phyloP scores from a whole-genome alignment of 2,113 vertebrate genomes.

The Poeciliopsis prolifica region DNA sequence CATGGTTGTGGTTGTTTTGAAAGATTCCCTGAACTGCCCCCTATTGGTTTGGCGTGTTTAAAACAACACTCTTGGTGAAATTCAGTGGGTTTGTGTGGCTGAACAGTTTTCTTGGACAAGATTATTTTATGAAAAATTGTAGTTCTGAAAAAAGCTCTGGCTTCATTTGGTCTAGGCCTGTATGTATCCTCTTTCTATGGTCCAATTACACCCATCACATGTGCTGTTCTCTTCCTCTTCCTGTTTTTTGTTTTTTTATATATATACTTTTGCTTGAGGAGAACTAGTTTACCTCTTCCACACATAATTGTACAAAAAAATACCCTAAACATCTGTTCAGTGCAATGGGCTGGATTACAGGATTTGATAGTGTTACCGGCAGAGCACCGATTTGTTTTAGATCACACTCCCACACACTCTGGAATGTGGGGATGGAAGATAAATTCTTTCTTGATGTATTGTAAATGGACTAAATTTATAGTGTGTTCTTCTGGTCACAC shows the following conservation, averaged over 20 bases:
- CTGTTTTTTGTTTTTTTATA: not conserved
- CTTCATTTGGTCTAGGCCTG: not conserved
- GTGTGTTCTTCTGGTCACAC: too few relatives aligned
- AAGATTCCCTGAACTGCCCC: too few relatives aligned
- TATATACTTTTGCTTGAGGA: constrained; percentile 8
- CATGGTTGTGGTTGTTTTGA: too few relatives aligned
- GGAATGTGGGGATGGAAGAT: constrained; percentile 34
- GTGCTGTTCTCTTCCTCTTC: constrained; percentile 3
- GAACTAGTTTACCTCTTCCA: constrained; percentile 3
- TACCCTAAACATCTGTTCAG: constrained; percentile 55
- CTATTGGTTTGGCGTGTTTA: too few relatives aligned
- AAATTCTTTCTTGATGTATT: not conserved
- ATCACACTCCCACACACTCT: constrained; percentile 21
- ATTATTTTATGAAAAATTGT: too few relatives aligned
- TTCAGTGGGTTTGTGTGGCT: too few relatives aligned
- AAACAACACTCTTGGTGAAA: too few relatives aligned
- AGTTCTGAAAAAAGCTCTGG: too few relatives aligned
- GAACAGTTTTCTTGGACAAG: too few relatives aligned
- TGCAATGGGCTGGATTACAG: constrained; percentile 60
- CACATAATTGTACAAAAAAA: not conserved
- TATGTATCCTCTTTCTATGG: not conserved
- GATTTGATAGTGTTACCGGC: constrained; percentile 46
- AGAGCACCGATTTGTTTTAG: constrained; percentile 32
- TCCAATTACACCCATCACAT: constrained; percentile 31
- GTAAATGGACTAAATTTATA: not conserved